These are phyloP conservation scores for Tetramorium simillimum DNA, from an alignment of 1,140 invertebrate species.

Conservation along the genomic window DNA sequence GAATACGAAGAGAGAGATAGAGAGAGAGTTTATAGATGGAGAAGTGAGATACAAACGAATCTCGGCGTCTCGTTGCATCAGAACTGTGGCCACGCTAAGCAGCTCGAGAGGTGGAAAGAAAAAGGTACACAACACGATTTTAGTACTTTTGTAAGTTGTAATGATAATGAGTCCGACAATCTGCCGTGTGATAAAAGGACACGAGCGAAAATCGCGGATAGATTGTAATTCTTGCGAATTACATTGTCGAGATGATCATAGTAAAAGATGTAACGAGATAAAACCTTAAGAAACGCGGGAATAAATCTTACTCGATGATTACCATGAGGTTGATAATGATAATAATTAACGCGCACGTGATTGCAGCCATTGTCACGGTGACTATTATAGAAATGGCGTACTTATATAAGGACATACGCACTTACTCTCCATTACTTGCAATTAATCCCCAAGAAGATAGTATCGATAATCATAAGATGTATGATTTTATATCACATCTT, in stretches of 20 bases:
- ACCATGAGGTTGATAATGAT: slow-evolving; percentile 30
- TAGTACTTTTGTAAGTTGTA: not conserved
- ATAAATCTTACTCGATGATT: slow-evolving; percentile 13
- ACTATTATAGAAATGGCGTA: slow-evolving; percentile 15
- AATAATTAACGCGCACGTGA: slow-evolving; percentile 49
- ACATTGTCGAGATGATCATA: slow-evolving; percentile 13
- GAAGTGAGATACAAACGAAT: not conserved
- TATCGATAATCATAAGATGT: not conserved
- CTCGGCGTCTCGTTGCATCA: not conserved
- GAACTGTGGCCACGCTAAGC: not conserved
- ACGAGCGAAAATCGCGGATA: not conserved
- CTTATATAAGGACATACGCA: slow-evolving; percentile 29
- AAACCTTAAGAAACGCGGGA: slow-evolving; percentile 14
- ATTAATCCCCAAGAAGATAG: slow-evolving; percentile 6
- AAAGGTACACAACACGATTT: not conserved
- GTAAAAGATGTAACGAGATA: slow-evolving; percentile 12
- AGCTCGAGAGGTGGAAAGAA: not conserved
- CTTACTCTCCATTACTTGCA: slow-evolving; percentile 21
- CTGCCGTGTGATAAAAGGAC: not conserved
- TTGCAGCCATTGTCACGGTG: slow-evolving; percentile 6
- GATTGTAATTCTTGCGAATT: not conserved
- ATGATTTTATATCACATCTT: not conserved
- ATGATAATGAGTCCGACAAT: not conserved
- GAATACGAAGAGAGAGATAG: not conserved
- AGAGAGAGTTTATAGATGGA: slow-evolving; percentile 17